These are phyloP conservation scores for Arnoldichthys spilopterus DNA, from an alignment of 2,797 vertebrate genomes.

Conservation along the genomic window DNA sequence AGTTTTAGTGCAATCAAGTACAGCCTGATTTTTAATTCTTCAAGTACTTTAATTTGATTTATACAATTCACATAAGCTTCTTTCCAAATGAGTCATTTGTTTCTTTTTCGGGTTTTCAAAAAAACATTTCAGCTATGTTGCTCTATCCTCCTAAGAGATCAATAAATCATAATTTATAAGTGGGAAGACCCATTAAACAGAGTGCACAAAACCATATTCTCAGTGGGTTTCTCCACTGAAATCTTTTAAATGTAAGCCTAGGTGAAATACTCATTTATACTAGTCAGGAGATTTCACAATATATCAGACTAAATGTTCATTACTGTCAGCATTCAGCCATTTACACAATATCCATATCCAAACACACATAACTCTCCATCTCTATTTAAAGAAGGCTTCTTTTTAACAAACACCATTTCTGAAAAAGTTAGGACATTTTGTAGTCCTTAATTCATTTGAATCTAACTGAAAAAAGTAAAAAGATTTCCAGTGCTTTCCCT, in stretches of 20 bases:
- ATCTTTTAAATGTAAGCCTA: neutral
- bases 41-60: constrained; percentile 3
- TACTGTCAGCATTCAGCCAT: constrained; percentile 14
- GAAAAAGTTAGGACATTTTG: too few species aligned
- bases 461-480: too few species aligned
- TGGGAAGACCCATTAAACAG: neutral
- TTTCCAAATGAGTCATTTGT: constrained; percentile 7
- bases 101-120: neutral
- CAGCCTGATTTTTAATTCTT: constrained; percentile 31
- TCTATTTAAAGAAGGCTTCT: neutral
- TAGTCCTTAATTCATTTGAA: too few species aligned
- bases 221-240: neutral
- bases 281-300: constrained; percentile 15
- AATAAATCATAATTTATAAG: constrained; percentile 5
- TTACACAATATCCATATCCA: constrained; percentile 28
- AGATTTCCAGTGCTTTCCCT: too few species aligned
- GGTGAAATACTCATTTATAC: neutral
- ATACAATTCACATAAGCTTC: constrained; percentile 8
- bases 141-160: neutral
- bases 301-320: neutral
- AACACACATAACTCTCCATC: neutral
- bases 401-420: too few species aligned
- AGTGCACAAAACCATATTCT: neutral
- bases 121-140: neutral
- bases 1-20: constrained; percentile 45